Percentiles rank a stretch among this genome's conserved stretches.
These are phyloP conservation scores for Noctua janthina DNA, from an alignment of 2,888 invertebrate genomes.

Conservation along the genomic window DNA sequence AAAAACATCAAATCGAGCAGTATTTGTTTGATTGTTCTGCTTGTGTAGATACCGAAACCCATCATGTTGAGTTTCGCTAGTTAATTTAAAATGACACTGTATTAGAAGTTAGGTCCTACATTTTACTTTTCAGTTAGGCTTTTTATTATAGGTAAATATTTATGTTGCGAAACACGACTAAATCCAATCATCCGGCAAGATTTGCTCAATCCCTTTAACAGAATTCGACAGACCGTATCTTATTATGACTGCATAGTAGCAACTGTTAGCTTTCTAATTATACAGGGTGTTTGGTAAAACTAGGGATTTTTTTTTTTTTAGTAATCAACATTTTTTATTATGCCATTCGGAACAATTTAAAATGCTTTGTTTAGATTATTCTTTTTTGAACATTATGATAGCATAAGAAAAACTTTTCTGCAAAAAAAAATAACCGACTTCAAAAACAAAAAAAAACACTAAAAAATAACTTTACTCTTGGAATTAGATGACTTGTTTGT, in stretches of 20 bases:
- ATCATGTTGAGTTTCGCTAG: neutral
- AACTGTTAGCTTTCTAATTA: constrained; percentile 18
- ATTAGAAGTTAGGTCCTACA: neutral
- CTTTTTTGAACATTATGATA: neutral
- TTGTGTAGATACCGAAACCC: neutral
- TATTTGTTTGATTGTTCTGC: neutral
- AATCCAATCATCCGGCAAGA: constrained; percentile 6
- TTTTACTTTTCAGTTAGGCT: neutral
- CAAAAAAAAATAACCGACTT: too few relatives aligned
- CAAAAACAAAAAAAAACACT: too few relatives aligned
- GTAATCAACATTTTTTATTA: neutral
- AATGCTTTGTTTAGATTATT: neutral
- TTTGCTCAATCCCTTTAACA: constrained; percentile 37
- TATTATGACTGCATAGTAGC: neutral
- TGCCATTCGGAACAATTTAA: neutral
- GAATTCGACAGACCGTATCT: constrained; percentile 24
- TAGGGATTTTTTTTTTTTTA: neutral
- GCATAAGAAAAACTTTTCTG: neutral
- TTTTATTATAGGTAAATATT: neutral
- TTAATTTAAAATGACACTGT: neutral
- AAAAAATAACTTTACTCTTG: too few relatives aligned
- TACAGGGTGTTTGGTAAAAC: neutral
- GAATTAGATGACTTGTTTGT: too few relatives aligned
- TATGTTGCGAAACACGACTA: constrained; percentile 8
- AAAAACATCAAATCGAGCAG: neutral